Base-by-base conservation (phyloP, 2,888 invertebrate genomes). In the Rhingia campestris region DNA sequence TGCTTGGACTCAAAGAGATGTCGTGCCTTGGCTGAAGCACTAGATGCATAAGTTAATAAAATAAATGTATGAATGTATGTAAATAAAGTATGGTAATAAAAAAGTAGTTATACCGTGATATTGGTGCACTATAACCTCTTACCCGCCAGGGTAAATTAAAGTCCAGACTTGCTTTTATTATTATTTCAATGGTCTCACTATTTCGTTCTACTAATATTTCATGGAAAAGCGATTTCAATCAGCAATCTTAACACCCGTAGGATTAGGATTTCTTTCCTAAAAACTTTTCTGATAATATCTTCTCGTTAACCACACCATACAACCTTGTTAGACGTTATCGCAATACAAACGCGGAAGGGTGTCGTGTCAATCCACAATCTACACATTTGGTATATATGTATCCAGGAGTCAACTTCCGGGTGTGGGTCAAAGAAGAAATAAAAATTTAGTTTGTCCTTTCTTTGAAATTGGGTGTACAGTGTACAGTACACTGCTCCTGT, bases 291-390 rank as follows among this genome's bases (percentile, higher is more conserved):
- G 67, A 54, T 67, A 53, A 43, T 1, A 56, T 67, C 67, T 43
- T 45, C 35, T 22, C 45, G 39, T 30, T 56, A 35, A 35, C 22
- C 35, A 45, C 35, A 35, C 43, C 14, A 43, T 45, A 43, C 43
- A 30, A 37, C 56, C 47, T 56, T 47, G 56, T 47, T 47, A 10
- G 41, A 45, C 37, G n/a, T 39, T 37, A 56, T 56, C 32, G 41
- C 14, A 9, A 22, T 32, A 32, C 37, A 47, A 69, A 37, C 39
- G 59, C 69, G 69, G 32, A 58, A 58, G 39, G 39, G 6, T 49
- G 39, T 59, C 59, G 59, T 70, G 59, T 45, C 59, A 59, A 39
- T 59, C 49, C 7, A 33, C 33, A 59, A 51, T 70, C 47, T 51
- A 70, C 30, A 22, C 49, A 41, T 5, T 51, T 10, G 32, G 1